Percentiles rank a stretch among this genome's conserved stretches.
These are phyloP conservation scores for Ormyrus nitidulus DNA, from an alignment of 2,888 invertebrate genomes.

Conservation along the genomic window DNA sequence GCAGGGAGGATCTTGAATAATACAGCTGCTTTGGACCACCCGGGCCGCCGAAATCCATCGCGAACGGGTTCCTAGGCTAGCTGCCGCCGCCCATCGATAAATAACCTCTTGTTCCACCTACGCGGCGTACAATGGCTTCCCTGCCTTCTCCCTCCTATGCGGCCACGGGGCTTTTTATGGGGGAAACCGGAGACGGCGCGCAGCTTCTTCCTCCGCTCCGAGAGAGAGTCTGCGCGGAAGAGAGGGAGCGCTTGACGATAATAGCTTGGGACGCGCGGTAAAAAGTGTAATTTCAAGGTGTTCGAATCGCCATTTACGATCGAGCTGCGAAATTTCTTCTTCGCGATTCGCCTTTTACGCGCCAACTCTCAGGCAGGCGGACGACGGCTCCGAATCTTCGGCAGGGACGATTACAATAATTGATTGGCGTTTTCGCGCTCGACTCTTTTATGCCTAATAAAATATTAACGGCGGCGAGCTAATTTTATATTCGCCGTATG, in stretches of 20 bases:
- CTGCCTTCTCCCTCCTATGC: background rate
- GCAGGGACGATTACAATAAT: too few relatives aligned
- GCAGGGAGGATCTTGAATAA: slow-evolving; percentile 36
- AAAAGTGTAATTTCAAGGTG: slow-evolving; percentile 44
- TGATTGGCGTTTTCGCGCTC: background rate
- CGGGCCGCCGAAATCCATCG: slow-evolving; percentile 58
- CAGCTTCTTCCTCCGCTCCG: background rate
- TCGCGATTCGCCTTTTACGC: background rate
- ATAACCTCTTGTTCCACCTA: slow-evolving; percentile 62
- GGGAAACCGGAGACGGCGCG: slow-evolving; percentile 17
- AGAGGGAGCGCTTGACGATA: slow-evolving; percentile 8
- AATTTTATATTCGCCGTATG: too few relatives aligned
- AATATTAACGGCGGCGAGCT: too few relatives aligned
- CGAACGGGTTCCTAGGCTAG: slow-evolving; percentile 59
- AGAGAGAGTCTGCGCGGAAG: background rate
- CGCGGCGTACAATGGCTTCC: slow-evolving; percentile 46
- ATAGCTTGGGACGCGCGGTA: slow-evolving; percentile 34
- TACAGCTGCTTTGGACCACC: slow-evolving; percentile 55
- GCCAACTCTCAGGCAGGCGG: too few relatives aligned
- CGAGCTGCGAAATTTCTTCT: slow-evolving; percentile 25
- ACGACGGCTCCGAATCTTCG: too few relatives aligned
- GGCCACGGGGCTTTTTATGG: slow-evolving; percentile 15
- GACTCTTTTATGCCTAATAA: background rate
- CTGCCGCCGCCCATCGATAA: slow-evolving; percentile 59
- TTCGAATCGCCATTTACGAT: slow-evolving; percentile 42